Base-by-base conservation (phyloP, 2,113 vertebrate genomes). In the Psilopsiagon aurifrons region DNA sequence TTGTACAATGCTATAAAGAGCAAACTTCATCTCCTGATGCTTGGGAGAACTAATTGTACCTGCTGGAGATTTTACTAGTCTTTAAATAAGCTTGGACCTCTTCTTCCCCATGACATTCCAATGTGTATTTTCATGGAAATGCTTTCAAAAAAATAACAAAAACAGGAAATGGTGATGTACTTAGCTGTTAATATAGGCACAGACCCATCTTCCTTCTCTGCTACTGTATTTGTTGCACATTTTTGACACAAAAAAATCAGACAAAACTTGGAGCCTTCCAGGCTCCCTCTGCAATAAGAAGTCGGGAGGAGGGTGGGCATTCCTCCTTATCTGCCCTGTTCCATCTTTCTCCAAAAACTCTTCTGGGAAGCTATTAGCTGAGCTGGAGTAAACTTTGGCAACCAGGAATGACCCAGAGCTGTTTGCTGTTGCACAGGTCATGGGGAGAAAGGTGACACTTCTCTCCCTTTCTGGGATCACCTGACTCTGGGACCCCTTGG, bases 91-190 rank as follows among this genome's bases (percentile, higher is more conserved):
- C 52, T 83, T 70, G 76, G 71, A 86, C 54, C 27, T 70, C 33
- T 88, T 86, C 59, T 85, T 80, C 64, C 23, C 39, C 18, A 28
- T 75, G 55, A 60, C 83, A 95, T 94, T 96, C 90, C 83, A 83
- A n/a, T 19, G n/a, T 80, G 25, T 54, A 74, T 95, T 96, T 88
- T 87, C 55, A 96, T 70, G 63, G 54, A 73, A 89, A 90, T 94
- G 22, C 25, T 94, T 85, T 10, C 20, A 62, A 92, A 76, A 41
- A 83, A 91, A 75, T 23, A 64, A 31, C 22, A 27, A 83, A 91
- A 92, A 73, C 90, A 96, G 89, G 93, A 96, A 97, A 94, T 66
- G 63, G 70, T 95, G 82, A 88, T 83, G 67, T 88, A 68, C 79
- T 94, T 92, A 94, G 83, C 71, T 92, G 75, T 92, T 83, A 83